Base-by-base conservation (phyloP, 2,113 vertebrate genomes). In the Trematocara nigrifrons region DNA sequence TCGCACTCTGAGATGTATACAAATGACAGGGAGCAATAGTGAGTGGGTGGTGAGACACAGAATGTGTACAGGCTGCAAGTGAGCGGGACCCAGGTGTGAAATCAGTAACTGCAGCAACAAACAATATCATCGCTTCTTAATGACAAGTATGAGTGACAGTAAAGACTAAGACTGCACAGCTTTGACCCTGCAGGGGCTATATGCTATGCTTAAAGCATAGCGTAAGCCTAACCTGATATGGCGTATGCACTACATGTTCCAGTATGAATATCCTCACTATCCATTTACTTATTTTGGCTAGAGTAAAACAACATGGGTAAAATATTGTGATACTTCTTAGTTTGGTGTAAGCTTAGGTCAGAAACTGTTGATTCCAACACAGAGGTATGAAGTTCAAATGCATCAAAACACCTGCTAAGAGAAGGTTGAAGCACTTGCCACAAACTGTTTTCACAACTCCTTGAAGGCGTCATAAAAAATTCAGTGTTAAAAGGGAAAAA, bases 391-490 rank as follows among this genome's bases (percentile, higher is more conserved):
- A 80, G 53, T 59, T 87, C 77, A 64, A 71, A 83, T 51, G 54
- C 10, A 76, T 49, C n/a, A 61, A 53, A 84, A 33, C 54, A 61
- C 80, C 83, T 18, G 56, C 47, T 47, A 64, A 42, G n/a, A 66
- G 61, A 79, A 22, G 49, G 49, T 90, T 9, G 16, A 83, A 81
- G 84, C 45, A 74, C 38, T 42, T 45, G 69, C 80, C 64, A 83
- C 20, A 81, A 88, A 87, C 88, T 82, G 76, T 87, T 84, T 89
- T 89, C 61, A 76, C 78, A 84, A 56, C 54, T 84, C 45, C 52
- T n/a, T 51, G 76, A 20, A 78, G 66, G 71, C 11, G 0, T 26
- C 77, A 51, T 92, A 61, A 90, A 92, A 87, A 82, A 88, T 92
- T 88, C 13, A 91, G 79, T 11, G 59, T 86, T 76, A 31, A 80